Evolutionary conservation across 2,797 vertebrate species (phyloP).

Genomic region (Helicolenus hilgendorfi): DNA sequence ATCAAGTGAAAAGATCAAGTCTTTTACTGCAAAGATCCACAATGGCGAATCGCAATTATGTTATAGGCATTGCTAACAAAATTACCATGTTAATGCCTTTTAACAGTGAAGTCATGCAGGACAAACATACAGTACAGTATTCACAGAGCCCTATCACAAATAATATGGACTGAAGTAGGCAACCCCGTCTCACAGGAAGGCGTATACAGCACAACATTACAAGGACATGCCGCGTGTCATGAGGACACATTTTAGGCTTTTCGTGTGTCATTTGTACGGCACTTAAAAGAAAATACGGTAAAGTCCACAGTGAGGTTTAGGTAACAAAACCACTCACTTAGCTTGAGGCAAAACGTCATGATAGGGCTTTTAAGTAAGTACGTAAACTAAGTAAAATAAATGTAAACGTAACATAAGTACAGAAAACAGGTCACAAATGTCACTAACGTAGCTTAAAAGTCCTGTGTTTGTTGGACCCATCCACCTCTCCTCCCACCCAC

Average conservation of each 20-base stretch:
- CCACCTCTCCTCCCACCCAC: too few relatives aligned
- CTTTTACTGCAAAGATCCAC: neutral
- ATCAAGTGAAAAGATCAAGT: neutral
- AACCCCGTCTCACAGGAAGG: neutral
- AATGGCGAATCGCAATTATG: neutral
- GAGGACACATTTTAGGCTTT: neutral
- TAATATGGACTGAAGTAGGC: neutral
- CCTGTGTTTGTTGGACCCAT: too few relatives aligned
- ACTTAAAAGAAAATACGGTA: neutral
- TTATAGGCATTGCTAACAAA: neutral
- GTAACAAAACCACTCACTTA: neutral
- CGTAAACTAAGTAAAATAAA: neutral
- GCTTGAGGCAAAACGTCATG: neutral
- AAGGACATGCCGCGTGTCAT: neutral
- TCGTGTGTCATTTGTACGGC: neutral
- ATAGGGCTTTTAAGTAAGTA: neutral
- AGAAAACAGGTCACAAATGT: neutral
- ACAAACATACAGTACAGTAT: neutral
- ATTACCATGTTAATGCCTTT: neutral
- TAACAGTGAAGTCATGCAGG: neutral
- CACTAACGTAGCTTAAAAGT: neutral
- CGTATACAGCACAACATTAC: neutral
- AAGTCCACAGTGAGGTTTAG: fast-evolving
- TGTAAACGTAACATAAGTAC: neutral
- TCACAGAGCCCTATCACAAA: neutral